Base-by-base conservation (phyloP, 2,797 vertebrate genomes). In the Eutrigla gurnardus region DNA sequence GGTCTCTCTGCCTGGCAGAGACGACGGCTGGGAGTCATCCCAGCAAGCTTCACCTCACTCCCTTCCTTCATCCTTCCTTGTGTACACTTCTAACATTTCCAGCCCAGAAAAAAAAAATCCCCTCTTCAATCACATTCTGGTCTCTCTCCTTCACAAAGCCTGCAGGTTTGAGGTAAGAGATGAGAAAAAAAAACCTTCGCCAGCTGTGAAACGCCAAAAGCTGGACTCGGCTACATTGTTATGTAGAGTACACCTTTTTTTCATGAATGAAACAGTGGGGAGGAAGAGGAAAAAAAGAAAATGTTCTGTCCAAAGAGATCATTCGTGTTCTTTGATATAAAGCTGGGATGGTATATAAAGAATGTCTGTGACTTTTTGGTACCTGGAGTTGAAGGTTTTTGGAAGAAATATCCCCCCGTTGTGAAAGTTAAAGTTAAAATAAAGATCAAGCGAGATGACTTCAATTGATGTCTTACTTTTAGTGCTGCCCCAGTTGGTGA, bases 71-170 rank as follows among this genome's bases (percentile, higher is more conserved):
- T 87, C 84, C 70, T 66, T 81, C 54, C 73, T 73, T 78, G 87
- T 87, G 83, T 88, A 77, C 77, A 82, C 83, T 88, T 84, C 81
- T 84, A 86, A 83, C 87, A 86, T 80, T 81, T 85, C 82, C 75
- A 80, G 47, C 71, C 61, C 43, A 77, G 54, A 55, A 69, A 86
- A 88, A 86, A 88, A 84, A 89, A 77, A 37, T 60, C 74, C 84
- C 86, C 67, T 78, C 68, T 75, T 77, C 73, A 80, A 64, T 88
- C 73, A 57, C 37, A 47, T 63, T 73, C 72, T 67, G 55, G 70
- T 73, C 70, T 78, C 68, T 59, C 70, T 64, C 47, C 58, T 80
- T 82, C 73, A 73, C 65, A 73, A 25, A 74, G 61, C 49, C 73
- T 40, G 69, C 13, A 15, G 40, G 53, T 62, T 54, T 60, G 75